Base-by-base conservation (phyloP, 2,888 invertebrate genomes). In the Dasysyrphus albostriatus region DNA sequence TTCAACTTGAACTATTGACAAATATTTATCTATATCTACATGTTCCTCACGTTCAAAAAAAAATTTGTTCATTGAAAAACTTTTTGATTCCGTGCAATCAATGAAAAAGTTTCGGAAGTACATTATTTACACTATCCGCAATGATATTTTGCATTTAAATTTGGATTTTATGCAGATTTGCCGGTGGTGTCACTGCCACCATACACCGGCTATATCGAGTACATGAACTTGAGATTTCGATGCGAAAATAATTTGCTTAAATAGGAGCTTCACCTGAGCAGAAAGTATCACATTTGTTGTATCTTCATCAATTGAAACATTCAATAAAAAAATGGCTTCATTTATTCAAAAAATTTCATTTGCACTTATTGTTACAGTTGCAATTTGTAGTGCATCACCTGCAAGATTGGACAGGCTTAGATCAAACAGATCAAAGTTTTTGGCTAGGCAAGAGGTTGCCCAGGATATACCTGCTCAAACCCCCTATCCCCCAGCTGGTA, bases 401-500 rank as follows among this genome's bases (percentile, higher is more conserved):
- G 77, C 82, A 7, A 73, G 54, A 58, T 51, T 82, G 24, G 69
- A 74, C 9, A 79, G 24, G 10, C 3, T 77, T 4, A 72, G 16
- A 49, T 5, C 63, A 16, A 73, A 44, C 0, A 81, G 78, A 14
- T 63, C 56, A 5, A 82, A 65, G 1, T 16, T 56, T 0, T 19
- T 82, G 14, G 77, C 70, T n/a, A 67, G 82, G 5, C 85, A 85
- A 51, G 82, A 73, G 12, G 54, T 65, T 14, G 70, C 65, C 32
- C 72, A 75, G 2, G 65, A 81, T 59, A 16, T 59, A 42, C 51
- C 73, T 24, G 42, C 58, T 0, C 58, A 77, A 37, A 90, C 90
- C 0, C 91, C 91, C 5, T 91, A 92, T 89, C 91, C 92, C 34
- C 88, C 92, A 63, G 90, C 91, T 39, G 91, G 91, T 0, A 47